A percentile compares a stretch with the other conserved stretches of the same genome.
phyloP scores from a whole-genome alignment of 2,113 vertebrate species.

The Campylomormyrus tamandua region DNA sequence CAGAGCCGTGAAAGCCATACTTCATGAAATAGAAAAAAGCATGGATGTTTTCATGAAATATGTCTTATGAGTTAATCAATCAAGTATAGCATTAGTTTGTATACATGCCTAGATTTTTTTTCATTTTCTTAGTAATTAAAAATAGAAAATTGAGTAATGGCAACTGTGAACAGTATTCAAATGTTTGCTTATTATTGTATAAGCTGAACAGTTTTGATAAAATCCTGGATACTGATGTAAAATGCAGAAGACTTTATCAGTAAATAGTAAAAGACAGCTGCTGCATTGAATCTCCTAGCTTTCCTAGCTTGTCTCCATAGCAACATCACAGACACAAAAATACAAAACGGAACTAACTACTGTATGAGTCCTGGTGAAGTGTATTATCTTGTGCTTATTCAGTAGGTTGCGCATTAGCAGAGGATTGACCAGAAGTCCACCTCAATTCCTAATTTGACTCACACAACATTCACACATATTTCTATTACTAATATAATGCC shows the following conservation, averaged over 20 bases:
- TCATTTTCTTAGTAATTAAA: background rate
- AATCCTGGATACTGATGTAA: background rate
- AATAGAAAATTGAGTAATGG: background rate
- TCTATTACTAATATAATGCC: background rate
- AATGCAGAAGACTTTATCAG: background rate
- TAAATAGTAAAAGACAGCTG: background rate
- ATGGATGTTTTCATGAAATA: background rate
- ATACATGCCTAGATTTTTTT: background rate
- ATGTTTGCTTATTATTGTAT: background rate
- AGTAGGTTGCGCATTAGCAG: background rate
- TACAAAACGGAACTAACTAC: background rate
- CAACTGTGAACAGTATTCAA: background rate
- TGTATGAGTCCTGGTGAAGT: background rate
- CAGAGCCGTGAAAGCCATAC: background rate
- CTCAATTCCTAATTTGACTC: background rate
- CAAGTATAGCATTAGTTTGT: background rate
- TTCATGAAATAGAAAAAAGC: background rate
- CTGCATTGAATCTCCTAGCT: background rate
- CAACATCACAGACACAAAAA: conserved; percentile 6
- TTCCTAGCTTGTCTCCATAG: conserved; percentile 11
- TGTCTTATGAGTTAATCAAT: background rate
- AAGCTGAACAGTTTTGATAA: background rate
- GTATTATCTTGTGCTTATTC: background rate
- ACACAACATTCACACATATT: background rate
- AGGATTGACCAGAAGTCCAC: background rate